Conservation (phyloP, 1,140 invertebrate species). For the Coelopa frigida region DNA sequence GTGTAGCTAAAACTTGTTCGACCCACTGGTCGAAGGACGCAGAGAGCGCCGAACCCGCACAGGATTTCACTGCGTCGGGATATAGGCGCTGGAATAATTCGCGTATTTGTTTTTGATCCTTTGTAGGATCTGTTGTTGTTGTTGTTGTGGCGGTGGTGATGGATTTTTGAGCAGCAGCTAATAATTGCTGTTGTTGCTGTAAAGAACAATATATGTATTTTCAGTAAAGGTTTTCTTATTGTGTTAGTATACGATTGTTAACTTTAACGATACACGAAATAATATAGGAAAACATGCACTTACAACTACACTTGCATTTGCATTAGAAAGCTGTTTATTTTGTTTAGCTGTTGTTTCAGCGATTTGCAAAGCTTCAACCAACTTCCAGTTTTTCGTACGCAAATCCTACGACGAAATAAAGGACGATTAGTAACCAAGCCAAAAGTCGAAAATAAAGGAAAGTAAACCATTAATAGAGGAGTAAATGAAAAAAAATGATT, state of each 20-base stretch:
- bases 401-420: conserved; percentile 57
- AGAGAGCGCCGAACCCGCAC: conserved; percentile 27
- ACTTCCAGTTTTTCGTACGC: conserved; percentile 79
- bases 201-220: conserved; percentile 1
- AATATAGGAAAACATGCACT: conserved; percentile 37
- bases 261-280: conserved; percentile 6
- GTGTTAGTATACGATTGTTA: conserved; percentile 2
- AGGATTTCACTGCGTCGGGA: conserved; percentile 37
- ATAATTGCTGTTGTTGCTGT: conserved; percentile 28
- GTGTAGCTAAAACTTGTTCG: conserved; percentile 36
- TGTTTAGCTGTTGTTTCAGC: conserved; percentile 55
- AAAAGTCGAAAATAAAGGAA: too few species aligned
- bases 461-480: too few species aligned
- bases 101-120: conserved; percentile 35
- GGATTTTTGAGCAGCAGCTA: conserved; percentile 10
- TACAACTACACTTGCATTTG: conserved; percentile 46
- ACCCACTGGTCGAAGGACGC: conserved; percentile 41
- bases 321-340: conserved; percentile 43
- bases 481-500: too few species aligned
- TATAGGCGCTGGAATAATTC: conserved; percentile 39
- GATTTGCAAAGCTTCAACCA: conserved; percentile 74
- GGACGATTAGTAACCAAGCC: too few species aligned
- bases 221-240: conserved; percentile 4
- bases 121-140: conserved; percentile 13
- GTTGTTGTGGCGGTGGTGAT: conserved; percentile 13